Evolutionary conservation across 2,113 vertebrate genomes (phyloP).

Genomic region (Dryoscopus gambensis): DNA sequence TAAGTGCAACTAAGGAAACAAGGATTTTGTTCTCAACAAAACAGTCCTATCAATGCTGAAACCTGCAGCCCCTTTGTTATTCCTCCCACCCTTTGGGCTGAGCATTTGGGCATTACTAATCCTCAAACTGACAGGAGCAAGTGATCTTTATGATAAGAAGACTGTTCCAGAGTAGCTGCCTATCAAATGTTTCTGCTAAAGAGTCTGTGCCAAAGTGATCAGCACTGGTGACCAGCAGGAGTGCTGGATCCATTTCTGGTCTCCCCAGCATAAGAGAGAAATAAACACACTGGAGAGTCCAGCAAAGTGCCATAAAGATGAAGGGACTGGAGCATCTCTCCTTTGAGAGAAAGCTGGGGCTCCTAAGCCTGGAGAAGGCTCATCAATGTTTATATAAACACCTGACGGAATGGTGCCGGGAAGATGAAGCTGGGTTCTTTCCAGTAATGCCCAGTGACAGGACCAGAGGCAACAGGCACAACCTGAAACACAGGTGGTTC

Average conservation of each 20-base stretch:
- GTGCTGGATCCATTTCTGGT: background rate
- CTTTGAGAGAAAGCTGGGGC: background rate
- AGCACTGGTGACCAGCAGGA: background rate
- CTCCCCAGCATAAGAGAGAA: background rate
- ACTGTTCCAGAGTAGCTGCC: background rate
- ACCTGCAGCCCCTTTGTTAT: background rate
- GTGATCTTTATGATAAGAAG: background rate
- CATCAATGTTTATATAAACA: too few relatives aligned
- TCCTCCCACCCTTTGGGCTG: background rate
- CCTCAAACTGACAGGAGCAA: background rate
- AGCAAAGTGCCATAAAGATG: background rate
- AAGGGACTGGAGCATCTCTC: background rate
- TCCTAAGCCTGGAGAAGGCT: background rate
- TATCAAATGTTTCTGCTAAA: background rate
- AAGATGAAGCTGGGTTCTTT: fast-evolving
- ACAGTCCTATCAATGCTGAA: background rate
- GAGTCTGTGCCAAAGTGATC: background rate
- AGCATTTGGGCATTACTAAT: background rate
- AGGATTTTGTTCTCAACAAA: background rate
- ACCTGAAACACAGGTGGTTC: background rate
- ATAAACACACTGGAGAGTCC: background rate
- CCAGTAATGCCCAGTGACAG: background rate
- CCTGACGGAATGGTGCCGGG: background rate
- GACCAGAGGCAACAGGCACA: background rate
- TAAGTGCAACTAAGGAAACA: background rate